These are phyloP conservation scores for Eristalinus aeneus DNA, from an alignment of 2,888 invertebrate genomes.

Conservation along the genomic window DNA sequence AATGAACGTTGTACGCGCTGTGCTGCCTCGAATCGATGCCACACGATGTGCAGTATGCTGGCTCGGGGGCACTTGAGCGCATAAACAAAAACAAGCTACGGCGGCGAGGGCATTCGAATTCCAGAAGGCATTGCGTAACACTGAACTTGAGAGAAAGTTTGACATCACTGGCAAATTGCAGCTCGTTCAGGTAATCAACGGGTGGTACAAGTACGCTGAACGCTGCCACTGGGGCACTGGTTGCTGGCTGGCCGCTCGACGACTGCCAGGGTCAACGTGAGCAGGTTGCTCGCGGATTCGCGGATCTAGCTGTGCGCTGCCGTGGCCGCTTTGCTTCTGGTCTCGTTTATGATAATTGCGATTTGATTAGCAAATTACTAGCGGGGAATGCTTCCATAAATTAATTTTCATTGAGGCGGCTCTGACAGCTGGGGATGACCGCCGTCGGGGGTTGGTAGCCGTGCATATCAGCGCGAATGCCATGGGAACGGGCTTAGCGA, in stretches of 20 bases:
- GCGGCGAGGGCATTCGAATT: not conserved
- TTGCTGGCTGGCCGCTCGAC: conserved; percentile 21
- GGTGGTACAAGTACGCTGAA: conserved; percentile 42
- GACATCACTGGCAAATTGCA: conserved; percentile 57
- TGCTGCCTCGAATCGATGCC: conserved; percentile 59
- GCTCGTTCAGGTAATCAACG: conserved; percentile 68
- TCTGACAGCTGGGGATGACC: conserved; percentile 38
- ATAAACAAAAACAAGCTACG: not conserved
- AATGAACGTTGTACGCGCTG: conserved; percentile 44
- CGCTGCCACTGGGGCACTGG: not conserved
- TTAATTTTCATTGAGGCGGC: conserved; percentile 67
- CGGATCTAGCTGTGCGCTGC: not conserved
- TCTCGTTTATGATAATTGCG: conserved; percentile 71
- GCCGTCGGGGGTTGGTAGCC: not conserved
- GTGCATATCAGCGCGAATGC: conserved; percentile 33
- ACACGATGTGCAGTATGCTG: conserved; percentile 62
- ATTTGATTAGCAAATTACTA: conserved; percentile 71
- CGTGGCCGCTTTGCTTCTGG: conserved; percentile 12
- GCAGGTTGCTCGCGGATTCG: conserved; percentile 21
- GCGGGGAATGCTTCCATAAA: conserved; percentile 69
- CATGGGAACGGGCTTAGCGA: conserved; percentile 54
- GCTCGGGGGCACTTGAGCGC: conserved; percentile 16
- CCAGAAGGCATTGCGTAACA: conserved; percentile 49
- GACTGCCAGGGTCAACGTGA: conserved; percentile 59
- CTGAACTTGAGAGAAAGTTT: conserved; percentile 71